A percentile compares a stretch with the other conserved stretches of the same genome.
Evolutionary conservation across 1,140 invertebrate genomes (phyloP).

Genomic region (Drosophila pallidifrons): DNA sequence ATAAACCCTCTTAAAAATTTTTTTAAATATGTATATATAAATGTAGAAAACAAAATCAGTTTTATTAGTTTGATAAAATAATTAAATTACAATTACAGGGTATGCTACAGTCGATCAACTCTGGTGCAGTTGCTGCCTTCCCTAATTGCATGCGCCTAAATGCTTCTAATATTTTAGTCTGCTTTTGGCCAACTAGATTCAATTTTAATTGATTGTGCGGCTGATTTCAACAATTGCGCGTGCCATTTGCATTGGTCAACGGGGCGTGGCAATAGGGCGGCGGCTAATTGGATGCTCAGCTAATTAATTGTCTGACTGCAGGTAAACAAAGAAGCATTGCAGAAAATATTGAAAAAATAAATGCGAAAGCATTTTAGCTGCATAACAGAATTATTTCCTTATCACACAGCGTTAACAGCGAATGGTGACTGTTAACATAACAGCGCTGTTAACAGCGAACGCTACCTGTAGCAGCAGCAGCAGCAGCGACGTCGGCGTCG

Average conservation of each 20-base stretch:
- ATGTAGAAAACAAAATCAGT: too few relatives aligned
- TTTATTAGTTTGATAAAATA: too few relatives aligned
- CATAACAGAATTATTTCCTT: background rate
- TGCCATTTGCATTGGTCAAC: conserved; percentile 70
- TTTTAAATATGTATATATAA: too few relatives aligned
- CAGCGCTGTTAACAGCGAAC: conserved; percentile 14
- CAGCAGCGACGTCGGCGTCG: conserved; percentile 5
- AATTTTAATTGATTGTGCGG: conserved; percentile 77
- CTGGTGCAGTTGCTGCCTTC: background rate
- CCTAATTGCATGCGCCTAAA: conserved; percentile 12
- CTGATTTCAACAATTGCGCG: conserved; percentile 66
- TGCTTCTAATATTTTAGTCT: conserved; percentile 55
- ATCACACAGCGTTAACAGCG: background rate
- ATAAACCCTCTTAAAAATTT: too few relatives aligned
- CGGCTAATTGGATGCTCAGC: conserved; percentile 63
- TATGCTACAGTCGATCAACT: background rate
- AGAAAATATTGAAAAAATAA: background rate
- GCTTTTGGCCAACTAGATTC: conserved; percentile 30
- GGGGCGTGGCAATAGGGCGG: conserved; percentile 54
- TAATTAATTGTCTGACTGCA: conserved; percentile 36
- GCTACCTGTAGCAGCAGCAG: conserved; percentile 8
- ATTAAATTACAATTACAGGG: conserved; percentile 1
- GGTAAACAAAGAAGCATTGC: background rate
- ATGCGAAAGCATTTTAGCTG: too few relatives aligned
- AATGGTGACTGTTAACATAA: too few relatives aligned